Evolutionary conservation across 1,140 invertebrate genomes (phyloP).

Genomic region (Argopecten irradians): DNA sequence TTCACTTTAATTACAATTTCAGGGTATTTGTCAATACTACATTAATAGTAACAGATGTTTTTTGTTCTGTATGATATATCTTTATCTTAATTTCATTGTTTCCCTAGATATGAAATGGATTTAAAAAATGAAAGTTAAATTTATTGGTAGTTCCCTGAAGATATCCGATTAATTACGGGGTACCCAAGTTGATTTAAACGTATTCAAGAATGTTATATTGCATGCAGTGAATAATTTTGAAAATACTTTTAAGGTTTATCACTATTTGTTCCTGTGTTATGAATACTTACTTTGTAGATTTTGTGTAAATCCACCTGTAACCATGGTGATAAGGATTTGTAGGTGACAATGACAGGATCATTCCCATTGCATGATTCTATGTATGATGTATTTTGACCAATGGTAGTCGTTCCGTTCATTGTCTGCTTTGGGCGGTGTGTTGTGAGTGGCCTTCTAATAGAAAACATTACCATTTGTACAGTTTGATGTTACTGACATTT

Average conservation of each 20-base stretch:
- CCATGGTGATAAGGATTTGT: neutral
- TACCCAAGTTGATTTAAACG: no score
- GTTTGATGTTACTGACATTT: neutral
- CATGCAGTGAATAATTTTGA: no score
- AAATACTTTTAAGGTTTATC: neutral
- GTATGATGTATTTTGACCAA: constrained; percentile 6
- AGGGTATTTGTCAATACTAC: neutral
- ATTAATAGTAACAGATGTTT: neutral
- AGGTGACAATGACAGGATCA: neutral
- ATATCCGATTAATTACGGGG: no score
- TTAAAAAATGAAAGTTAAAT: no score
- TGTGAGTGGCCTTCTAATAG: neutral
- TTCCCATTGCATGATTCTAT: neutral
- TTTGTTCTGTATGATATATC: neutral
- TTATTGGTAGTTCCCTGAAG: no score
- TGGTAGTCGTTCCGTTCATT: neutral
- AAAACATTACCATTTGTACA: neutral
- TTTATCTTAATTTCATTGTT: neutral
- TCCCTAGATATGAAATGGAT: neutral
- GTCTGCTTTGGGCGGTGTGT: constrained; percentile 19
- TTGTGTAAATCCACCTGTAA: no score
- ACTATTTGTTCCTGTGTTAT: no score
- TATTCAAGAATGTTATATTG: no score
- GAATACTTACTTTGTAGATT: no score
- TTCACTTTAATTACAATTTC: neutral